phyloP scores from a whole-genome alignment of 2,797 vertebrate genomes.

The Parotocinclus haroldoi region DNA sequence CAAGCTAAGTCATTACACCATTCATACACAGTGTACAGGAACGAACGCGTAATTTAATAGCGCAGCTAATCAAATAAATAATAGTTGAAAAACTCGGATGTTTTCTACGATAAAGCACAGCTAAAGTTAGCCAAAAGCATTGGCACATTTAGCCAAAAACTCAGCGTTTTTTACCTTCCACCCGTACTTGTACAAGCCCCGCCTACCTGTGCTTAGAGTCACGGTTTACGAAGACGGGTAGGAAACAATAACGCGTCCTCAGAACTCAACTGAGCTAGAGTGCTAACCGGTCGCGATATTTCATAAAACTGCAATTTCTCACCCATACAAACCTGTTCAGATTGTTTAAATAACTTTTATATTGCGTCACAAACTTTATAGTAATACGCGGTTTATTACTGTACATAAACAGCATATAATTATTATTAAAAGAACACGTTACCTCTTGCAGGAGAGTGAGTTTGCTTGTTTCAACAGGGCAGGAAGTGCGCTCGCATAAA shows the following conservation, averaged over 20 bases:
- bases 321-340: background rate
- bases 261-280: slow-evolving; percentile 3
- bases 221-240: background rate
- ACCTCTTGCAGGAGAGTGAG: slow-evolving; percentile 71
- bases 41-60: background rate
- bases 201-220: background rate
- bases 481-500: slow-evolving; percentile 52
- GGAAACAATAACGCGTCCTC: slow-evolving; percentile 9
- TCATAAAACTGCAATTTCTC: background rate
- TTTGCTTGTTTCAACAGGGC: slow-evolving; percentile 71
- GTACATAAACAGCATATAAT: background rate
- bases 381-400: background rate
- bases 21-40: background rate
- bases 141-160: slow-evolving; percentile 10
- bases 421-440: slow-evolving; percentile 33
- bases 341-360: background rate
- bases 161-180: background rate
- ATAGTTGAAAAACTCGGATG: too few species aligned
- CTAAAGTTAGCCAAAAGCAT: background rate
- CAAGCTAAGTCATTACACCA: slow-evolving; percentile 23
- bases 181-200: background rate
- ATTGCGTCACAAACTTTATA: background rate
- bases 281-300: background rate
- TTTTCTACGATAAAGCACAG: too few species aligned
- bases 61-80: background rate